Percentiles rank a stretch among this genome's conserved stretches.
phyloP scores from a whole-genome alignment of 1,140 invertebrate species.

The Drosophila insularis region DNA sequence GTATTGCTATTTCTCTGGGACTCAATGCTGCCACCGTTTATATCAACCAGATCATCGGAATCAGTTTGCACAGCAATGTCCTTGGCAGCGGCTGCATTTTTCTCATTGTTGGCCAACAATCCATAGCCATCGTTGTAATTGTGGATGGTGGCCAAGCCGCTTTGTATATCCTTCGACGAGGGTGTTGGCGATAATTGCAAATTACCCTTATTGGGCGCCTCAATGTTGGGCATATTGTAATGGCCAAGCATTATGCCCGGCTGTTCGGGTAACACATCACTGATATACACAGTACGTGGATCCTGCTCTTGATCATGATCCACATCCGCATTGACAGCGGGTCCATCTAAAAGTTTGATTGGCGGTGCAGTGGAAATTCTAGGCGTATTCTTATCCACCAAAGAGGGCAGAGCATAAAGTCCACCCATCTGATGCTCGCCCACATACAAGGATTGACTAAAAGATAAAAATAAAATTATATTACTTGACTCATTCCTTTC shows the following conservation, averaged over 20 bases:
- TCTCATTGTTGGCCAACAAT: constrained; percentile 66
- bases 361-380: constrained; percentile 87
- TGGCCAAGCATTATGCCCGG: constrained; percentile 87
- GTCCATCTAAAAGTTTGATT: constrained; percentile 87
- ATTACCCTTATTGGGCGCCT: constrained; percentile 39
- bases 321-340: constrained; percentile 61
- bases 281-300: constrained; percentile 69
- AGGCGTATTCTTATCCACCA: constrained; percentile 92
- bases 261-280: constrained; percentile 80
- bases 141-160: constrained; percentile 70
- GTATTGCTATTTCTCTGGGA: constrained; percentile 48
- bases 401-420: constrained; percentile 94
- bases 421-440: constrained; percentile 94
- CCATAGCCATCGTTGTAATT: constrained; percentile 72
- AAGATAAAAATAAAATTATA: constrained; percentile 82
- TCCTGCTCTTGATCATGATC: constrained; percentile 68
- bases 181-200: constrained; percentile 71
- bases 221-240: constrained; percentile 89
- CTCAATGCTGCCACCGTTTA: constrained; percentile 42
- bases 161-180: constrained; percentile 62
- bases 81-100: constrained; percentile 45
- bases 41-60: constrained; percentile 56
- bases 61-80: constrained; percentile 78
- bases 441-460: constrained; percentile 95
- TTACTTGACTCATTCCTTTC: background rate